Evolutionary conservation across 1,140 invertebrate genomes (phyloP).

Genomic region (Ectropis grisescens): DNA sequence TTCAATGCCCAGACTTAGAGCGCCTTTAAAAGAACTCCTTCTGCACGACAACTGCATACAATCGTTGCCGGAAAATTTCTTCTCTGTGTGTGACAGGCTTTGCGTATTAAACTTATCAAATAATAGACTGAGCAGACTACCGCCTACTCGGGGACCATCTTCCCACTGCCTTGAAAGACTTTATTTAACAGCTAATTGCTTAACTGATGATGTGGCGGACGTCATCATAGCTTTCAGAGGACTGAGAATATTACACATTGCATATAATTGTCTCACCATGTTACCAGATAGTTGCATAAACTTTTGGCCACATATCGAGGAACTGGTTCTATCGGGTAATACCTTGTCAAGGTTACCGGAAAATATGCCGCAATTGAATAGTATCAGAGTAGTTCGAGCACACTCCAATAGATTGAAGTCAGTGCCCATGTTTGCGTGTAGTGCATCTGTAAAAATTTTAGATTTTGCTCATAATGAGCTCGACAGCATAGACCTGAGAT

Average conservation of each 20-base stretch:
- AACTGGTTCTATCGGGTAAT: constrained; percentile 87
- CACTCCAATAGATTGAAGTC: constrained; percentile 85
- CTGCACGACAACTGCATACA: constrained; percentile 84
- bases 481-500: constrained; percentile 81
- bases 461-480: constrained; percentile 89
- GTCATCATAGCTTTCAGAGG: constrained; percentile 76
- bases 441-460: constrained; percentile 81
- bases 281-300: constrained; percentile 82
- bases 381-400: constrained; percentile 81
- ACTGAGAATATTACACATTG: constrained; percentile 80
- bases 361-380: constrained; percentile 78
- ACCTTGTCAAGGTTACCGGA: constrained; percentile 82
- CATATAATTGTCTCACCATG: constrained; percentile 82
- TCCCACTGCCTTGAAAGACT: constrained; percentile 78
- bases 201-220: constrained; percentile 80
- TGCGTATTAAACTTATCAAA: constrained; percentile 83
- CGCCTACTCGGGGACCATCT: constrained; percentile 70
- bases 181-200: constrained; percentile 82
- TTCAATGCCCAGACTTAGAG: constrained; percentile 74
- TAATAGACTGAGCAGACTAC: constrained; percentile 79
- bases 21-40: constrained; percentile 79
- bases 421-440: constrained; percentile 82
- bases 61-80: constrained; percentile 80
- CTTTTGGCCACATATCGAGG: constrained; percentile 84
- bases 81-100: constrained; percentile 78